Percentiles rank a stretch among this genome's conserved stretches.
phyloP scores from a whole-genome alignment of 2,797 vertebrate genomes.

The Typhlichthys subterraneus region DNA sequence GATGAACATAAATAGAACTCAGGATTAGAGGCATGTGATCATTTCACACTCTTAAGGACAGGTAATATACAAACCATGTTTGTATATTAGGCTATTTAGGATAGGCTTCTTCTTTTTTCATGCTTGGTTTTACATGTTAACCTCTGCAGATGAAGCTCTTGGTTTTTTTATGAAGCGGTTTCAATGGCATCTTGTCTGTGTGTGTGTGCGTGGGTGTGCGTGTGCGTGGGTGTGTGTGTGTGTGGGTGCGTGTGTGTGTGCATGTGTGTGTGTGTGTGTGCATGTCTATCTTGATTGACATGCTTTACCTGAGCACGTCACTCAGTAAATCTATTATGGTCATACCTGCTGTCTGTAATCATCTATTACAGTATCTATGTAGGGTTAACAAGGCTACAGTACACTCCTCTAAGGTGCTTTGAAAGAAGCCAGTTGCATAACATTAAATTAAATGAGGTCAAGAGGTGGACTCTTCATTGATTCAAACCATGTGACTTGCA shows the following conservation, averaged over 20 bases:
- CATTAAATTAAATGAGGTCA: slow-evolving; percentile 5
- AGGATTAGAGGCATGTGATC: slow-evolving; percentile 18
- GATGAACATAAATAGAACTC: too few relatives aligned
- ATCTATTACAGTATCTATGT: slow-evolving; percentile 1
- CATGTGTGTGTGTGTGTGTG: slow-evolving; percentile 1
- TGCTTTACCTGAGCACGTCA: slow-evolving; percentile 36
- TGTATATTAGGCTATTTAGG: too few relatives aligned
- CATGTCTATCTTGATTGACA: slow-evolving; percentile 13
- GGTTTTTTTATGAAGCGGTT: slow-evolving; percentile 20
- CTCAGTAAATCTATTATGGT: slow-evolving; percentile 35
- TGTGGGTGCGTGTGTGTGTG: too few relatives aligned
- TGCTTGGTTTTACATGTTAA: slow-evolving; percentile 17
- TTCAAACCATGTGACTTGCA: slow-evolving; percentile 4
- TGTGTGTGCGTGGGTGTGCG: not conserved
- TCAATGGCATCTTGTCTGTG: slow-evolving; percentile 24
- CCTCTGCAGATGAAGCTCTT: slow-evolving; percentile 23
- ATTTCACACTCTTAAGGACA: slow-evolving; percentile 22
- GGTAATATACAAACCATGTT: not conserved
- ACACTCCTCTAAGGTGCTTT: slow-evolving; percentile 29
- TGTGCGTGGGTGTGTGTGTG: slow-evolving; percentile 8
- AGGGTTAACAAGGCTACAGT: slow-evolving; percentile 33
- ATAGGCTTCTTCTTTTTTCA: not conserved
- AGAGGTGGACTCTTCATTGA: not conserved
- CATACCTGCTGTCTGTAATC: not conserved
- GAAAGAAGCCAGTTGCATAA: slow-evolving; percentile 10